A percentile compares a stretch with the other conserved stretches of the same genome.
These are phyloP conservation scores for Camptogramma bilineatum DNA, from an alignment of 2,888 invertebrate genomes.

Conservation along the genomic window DNA sequence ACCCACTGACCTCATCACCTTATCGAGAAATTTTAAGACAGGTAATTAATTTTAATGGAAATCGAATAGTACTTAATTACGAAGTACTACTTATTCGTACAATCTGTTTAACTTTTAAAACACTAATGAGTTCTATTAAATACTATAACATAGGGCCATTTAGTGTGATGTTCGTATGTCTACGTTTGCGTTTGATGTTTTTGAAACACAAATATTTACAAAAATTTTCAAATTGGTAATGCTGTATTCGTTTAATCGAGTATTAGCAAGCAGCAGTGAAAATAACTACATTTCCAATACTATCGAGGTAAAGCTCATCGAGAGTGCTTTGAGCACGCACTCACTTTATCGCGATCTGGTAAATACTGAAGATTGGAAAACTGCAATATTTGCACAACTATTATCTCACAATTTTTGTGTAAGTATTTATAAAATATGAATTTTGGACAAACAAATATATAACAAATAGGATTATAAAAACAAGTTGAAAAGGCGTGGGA, in stretches of 20 bases:
- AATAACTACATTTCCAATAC: conserved; percentile 16
- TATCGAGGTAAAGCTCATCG: conserved; percentile 15
- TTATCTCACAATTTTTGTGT: conserved; percentile 3
- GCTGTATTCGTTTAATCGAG: not conserved
- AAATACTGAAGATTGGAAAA: conserved; percentile 22
- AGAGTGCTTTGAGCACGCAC: conserved; percentile 28
- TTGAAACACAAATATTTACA: too few relatives aligned
- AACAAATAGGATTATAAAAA: too few relatives aligned
- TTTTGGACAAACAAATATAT: too few relatives aligned
- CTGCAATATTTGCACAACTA: conserved; percentile 20
- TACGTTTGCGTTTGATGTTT: too few relatives aligned
- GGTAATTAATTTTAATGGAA: not conserved
- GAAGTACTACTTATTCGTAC: not conserved
- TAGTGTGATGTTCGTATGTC: too few relatives aligned
- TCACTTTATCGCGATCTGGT: conserved; percentile 16
- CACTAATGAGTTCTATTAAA: too few relatives aligned
- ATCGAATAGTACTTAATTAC: not conserved
- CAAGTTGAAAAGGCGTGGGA: too few relatives aligned
- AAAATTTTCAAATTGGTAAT: too few relatives aligned
- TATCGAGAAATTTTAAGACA: conserved; percentile 1
- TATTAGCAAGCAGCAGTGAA: not conserved
- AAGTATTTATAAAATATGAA: too few relatives aligned
- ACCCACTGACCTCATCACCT: conserved; percentile 8
- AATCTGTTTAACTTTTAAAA: too few relatives aligned
- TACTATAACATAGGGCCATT: too few relatives aligned